A percentile compares a stretch with the other conserved stretches of the same genome.
These are phyloP conservation scores for Apis florea DNA, from an alignment of 1,140 invertebrate species.

Conservation along the genomic window DNA sequence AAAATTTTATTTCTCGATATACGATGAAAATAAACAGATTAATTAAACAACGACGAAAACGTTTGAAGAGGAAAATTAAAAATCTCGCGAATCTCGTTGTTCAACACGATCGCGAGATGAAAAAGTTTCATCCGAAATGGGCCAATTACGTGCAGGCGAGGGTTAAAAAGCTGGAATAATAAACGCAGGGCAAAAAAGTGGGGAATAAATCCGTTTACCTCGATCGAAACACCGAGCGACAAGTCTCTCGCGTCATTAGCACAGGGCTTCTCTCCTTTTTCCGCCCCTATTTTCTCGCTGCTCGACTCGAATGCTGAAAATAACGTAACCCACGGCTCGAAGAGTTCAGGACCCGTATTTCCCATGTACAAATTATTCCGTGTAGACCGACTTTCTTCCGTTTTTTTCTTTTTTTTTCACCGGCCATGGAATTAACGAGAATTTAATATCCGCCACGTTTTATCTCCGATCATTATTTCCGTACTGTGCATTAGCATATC, in stretches of 20 bases:
- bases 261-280: not conserved
- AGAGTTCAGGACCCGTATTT: no score
- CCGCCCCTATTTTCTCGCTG: not conserved
- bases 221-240: not conserved
- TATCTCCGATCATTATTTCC: not conserved
- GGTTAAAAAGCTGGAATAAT: not conserved
- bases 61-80: no score
- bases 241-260: slow-evolving; percentile 2
- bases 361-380: slow-evolving; percentile 1
- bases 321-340: not conserved
- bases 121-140: not conserved
- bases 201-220: slow-evolving; percentile 8
- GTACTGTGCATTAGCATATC: not conserved
- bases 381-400: not conserved
- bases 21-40: no score
- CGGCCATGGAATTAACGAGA: not conserved
- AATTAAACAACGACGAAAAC: no score
- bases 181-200: not conserved
- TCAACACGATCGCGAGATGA: not conserved
- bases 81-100: no score
- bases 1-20: no score
- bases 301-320: not conserved
- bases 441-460: not conserved
- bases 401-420: no score
- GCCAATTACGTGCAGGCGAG: no score